Evolutionary conservation across 1,140 invertebrate species (phyloP).

Genomic region (Octopus sinensis): DNA sequence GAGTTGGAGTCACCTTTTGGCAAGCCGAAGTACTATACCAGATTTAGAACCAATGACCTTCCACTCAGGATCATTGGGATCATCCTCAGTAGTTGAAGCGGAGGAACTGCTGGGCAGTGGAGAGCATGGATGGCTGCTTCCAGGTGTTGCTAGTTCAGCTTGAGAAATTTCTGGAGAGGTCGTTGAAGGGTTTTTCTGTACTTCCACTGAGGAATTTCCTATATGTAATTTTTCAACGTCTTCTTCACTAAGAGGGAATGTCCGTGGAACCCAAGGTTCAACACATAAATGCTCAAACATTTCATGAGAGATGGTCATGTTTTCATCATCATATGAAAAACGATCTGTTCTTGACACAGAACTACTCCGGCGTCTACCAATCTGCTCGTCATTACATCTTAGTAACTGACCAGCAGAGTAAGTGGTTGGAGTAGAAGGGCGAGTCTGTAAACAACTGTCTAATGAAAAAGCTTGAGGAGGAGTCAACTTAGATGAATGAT

Average conservation of each 20-base stretch:
- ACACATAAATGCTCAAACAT: constrained; percentile 49
- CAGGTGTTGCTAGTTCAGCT: constrained; percentile 24
- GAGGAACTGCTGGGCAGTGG: constrained; percentile 58
- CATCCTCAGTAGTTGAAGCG: constrained; percentile 69
- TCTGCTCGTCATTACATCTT: neutral
- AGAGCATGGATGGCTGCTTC: constrained; percentile 31
- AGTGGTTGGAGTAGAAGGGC: neutral
- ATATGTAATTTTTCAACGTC: constrained; percentile 70
- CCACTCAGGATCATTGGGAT: constrained; percentile 81
- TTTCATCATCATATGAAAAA: constrained; percentile 15
- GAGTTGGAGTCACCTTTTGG: constrained; percentile 22
- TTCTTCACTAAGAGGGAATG: constrained; percentile 73
- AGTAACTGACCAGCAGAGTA: neutral
- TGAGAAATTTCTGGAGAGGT: constrained; percentile 40
- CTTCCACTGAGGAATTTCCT: constrained; percentile 38
- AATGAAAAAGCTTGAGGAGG: constrained; percentile 30
- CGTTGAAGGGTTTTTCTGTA: constrained; percentile 11
- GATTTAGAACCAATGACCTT: constrained; percentile 53
- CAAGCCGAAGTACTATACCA: constrained; percentile 19
- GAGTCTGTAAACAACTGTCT: neutral
- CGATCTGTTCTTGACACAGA: constrained; percentile 23
- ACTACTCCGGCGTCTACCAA: constrained; percentile 17
- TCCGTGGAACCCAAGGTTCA: constrained; percentile 70
- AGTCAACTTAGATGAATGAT: constrained; percentile 21
- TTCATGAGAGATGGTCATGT: constrained; percentile 1